These are phyloP conservation scores for Syrphus vitripennis DNA, from an alignment of 2,888 invertebrate species.

Conservation along the genomic window DNA sequence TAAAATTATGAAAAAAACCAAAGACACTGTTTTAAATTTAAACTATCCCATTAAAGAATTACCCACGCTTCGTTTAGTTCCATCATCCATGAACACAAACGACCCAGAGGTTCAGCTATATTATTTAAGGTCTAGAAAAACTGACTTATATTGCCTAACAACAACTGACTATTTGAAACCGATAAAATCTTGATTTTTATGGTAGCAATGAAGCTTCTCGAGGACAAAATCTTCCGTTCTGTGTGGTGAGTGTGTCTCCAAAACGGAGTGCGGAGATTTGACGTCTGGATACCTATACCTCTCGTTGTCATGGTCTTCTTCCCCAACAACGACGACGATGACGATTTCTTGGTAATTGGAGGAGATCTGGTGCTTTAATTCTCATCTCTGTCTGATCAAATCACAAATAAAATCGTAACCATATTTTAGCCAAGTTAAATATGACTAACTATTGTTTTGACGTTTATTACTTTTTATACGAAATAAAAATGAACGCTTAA, in stretches of 20 bases:
- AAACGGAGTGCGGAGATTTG: neutral
- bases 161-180: conserved; percentile 3
- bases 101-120: neutral
- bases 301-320: conserved; percentile 4
- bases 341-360: conserved; percentile 8
- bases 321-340: neutral
- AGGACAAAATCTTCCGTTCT: conserved; percentile 41
- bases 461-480: conserved; percentile 26
- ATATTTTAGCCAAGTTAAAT: conserved; percentile 64
- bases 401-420: conserved; percentile 51
- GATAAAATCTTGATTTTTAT: conserved; percentile 69
- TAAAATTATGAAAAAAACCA: conserved; percentile 36
- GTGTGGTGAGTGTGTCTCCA: neutral
- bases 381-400: conserved; percentile 19
- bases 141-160: conserved; percentile 53
- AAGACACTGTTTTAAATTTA: conserved; percentile 18
- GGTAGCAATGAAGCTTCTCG: conserved; percentile 54
- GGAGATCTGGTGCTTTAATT: conserved; percentile 33
- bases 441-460: conserved; percentile 66
- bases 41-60: conserved; percentile 48
- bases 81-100: conserved; percentile 33
- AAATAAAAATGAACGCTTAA: neutral
- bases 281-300: neutral
- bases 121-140: conserved; percentile 5
- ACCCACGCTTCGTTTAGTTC: conserved; percentile 18